Conservation (phyloP, 2,113 vertebrate genomes). For the Egretta garzetta region DNA sequence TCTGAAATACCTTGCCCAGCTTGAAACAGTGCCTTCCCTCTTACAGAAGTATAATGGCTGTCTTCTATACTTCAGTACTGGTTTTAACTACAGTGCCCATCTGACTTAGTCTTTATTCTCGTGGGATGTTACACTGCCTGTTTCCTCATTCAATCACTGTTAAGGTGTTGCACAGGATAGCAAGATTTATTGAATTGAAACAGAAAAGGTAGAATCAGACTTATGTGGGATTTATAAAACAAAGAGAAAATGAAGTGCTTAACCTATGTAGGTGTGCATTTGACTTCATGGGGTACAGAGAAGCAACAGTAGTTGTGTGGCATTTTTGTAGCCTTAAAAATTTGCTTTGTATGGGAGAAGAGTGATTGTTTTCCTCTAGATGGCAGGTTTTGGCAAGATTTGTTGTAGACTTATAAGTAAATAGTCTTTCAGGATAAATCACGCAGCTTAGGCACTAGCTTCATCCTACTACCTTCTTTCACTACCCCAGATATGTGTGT, state of each 20-base stretch:
- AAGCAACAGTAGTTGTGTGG: background rate
- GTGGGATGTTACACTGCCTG: accelerated
- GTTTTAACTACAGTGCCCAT: background rate
- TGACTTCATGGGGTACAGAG: background rate
- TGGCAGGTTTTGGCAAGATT: slow-evolving; percentile 49
- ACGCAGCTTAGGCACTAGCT: background rate
- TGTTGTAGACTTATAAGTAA: background rate
- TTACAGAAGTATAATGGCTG: background rate
- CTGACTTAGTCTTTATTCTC: background rate
- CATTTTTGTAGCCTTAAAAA: background rate
- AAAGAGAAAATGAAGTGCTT: background rate
- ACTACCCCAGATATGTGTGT: background rate
- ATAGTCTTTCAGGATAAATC: background rate
- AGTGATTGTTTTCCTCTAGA: slow-evolving; percentile 35
- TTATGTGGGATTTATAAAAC: background rate
- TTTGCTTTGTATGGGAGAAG: background rate
- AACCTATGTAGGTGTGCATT: background rate
- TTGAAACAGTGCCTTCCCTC: background rate
- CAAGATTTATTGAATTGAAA: background rate
- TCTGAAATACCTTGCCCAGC: background rate
- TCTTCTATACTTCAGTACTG: background rate
- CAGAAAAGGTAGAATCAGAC: background rate
- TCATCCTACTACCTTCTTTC: background rate
- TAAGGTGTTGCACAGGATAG: background rate
- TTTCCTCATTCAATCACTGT: background rate